These are phyloP conservation scores for Babyrousa celebensis DNA, from an alignment of 2,797 vertebrate species.

Conservation along the genomic window DNA sequence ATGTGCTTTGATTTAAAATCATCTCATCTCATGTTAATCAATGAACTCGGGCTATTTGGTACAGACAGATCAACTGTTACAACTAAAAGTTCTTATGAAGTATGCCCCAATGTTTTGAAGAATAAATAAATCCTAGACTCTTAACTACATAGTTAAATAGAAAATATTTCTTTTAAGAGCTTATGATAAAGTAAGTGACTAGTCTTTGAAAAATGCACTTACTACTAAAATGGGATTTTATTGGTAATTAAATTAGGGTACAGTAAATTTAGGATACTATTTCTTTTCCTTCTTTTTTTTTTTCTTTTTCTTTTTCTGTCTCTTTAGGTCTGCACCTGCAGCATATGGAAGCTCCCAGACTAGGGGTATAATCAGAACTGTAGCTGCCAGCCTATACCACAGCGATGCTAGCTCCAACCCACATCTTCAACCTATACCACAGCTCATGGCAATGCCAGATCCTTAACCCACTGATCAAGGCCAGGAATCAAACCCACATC, in stretches of 20 bases:
- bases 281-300: not conserved
- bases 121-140: slow-evolving; percentile 66
- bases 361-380: too few species aligned
- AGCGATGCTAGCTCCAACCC: too few species aligned
- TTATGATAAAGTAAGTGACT: slow-evolving; percentile 58
- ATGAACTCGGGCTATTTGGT: not conserved
- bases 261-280: slow-evolving; percentile 41
- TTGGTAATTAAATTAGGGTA: slow-evolving; percentile 57
- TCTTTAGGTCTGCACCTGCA: too few species aligned
- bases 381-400: too few species aligned
- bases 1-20: slow-evolving; percentile 50
- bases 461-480: too few species aligned
- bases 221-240: slow-evolving; percentile 53
- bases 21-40: slow-evolving; percentile 24
- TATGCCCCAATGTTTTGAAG: slow-evolving; percentile 41
- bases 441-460: too few species aligned
- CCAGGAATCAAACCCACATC: too few species aligned
- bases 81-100: slow-evolving; percentile 69
- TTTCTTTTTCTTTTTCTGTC: too few species aligned
- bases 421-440: too few species aligned
- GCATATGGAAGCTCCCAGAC: too few species aligned
- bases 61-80: not conserved
- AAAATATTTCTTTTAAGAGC: slow-evolving; percentile 48
- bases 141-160: slow-evolving; percentile 46
- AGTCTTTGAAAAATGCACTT: slow-evolving; percentile 51